Conservation (phyloP, 2,888 invertebrate species). For the Tuberolachnus salignus region DNA sequence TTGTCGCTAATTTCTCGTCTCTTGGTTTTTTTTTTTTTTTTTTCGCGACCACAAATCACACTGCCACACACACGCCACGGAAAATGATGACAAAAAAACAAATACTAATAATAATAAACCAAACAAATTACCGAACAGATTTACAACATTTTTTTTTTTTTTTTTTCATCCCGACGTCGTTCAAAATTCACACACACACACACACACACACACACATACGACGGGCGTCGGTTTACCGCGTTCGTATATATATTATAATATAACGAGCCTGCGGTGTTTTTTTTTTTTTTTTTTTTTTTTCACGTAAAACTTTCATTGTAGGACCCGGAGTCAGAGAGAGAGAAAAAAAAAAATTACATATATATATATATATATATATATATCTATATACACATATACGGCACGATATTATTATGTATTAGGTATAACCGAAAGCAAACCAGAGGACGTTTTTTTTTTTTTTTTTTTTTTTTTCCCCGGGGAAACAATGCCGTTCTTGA, state of each 20-base stretch:
- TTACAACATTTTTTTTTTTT: background rate
- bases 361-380: background rate
- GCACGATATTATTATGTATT: constrained; percentile 18
- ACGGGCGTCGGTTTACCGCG: constrained; percentile 30
- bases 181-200: background rate
- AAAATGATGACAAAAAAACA: too few relatives aligned
- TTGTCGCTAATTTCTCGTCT: constrained; percentile 41
- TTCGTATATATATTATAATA: too few relatives aligned
- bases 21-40: constrained; percentile 16
- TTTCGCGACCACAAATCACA: constrained; percentile 31
- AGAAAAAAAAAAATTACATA: background rate
- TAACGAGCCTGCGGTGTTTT: constrained; percentile 18
- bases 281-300: constrained; percentile 9
- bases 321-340: background rate
- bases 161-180: too few relatives aligned
- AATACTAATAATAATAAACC: background rate
- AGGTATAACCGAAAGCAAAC: constrained; percentile 43
- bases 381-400: background rate
- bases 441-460: constrained; percentile 32
- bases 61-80: too few relatives aligned
- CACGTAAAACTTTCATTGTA: constrained; percentile 29
- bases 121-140: constrained; percentile 37
- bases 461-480: too few relatives aligned
- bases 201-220: background rate
- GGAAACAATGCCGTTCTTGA: constrained; percentile 49